Evolutionary conservation across 2,113 vertebrate genomes (phyloP).

Genomic region (Chamaetylas fuelleborni): DNA sequence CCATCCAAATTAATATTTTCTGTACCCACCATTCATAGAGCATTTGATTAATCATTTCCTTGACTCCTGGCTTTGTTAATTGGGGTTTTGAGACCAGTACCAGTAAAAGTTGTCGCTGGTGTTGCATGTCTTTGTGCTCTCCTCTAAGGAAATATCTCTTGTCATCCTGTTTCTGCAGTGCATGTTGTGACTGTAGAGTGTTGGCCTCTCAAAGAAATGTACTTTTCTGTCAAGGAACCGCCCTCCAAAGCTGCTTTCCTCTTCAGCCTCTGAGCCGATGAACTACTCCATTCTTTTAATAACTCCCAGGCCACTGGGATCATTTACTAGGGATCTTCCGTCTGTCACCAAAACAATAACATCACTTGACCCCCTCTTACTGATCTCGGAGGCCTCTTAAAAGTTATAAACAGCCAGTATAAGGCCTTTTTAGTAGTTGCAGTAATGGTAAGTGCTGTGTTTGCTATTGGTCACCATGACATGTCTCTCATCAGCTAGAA

Average conservation of each 20-base stretch:
- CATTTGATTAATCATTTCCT: not conserved
- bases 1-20: not conserved
- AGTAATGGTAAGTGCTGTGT: conserved; percentile 15
- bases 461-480: conserved; percentile 39
- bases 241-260: conserved; percentile 12
- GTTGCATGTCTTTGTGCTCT: not conserved
- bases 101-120: not conserved
- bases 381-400: conserved; percentile 60
- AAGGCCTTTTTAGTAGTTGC: conserved; percentile 33
- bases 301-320: conserved; percentile 28
- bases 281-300: conserved; percentile 33
- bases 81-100: not conserved
- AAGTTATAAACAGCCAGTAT: conserved; percentile 59
- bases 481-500: not conserved
- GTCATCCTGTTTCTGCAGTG: not conserved
- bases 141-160: not conserved
- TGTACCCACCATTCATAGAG: accelerated
- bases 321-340: conserved; percentile 52
- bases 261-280: conserved; percentile 22
- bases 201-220: not conserved
- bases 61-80: not conserved
- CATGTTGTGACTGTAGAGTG: not conserved
- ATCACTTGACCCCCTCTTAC: conserved; percentile 66
- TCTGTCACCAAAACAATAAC: conserved; percentile 69
- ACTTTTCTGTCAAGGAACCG: not conserved